These are phyloP conservation scores for Pteria penguin DNA, from an alignment of 2,888 invertebrate genomes.

Conservation along the genomic window DNA sequence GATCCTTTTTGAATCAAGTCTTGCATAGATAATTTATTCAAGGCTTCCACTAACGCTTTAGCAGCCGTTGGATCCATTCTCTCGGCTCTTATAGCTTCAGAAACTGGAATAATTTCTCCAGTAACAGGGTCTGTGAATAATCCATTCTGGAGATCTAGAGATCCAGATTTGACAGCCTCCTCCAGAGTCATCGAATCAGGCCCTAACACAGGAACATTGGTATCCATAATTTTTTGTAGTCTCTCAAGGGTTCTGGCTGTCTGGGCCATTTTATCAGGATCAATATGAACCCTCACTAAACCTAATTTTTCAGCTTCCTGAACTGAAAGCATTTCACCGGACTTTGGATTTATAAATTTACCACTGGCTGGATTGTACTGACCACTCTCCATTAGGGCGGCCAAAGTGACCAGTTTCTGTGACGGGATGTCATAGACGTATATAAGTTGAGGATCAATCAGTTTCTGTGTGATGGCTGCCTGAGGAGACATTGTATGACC, in stretches of 20 bases:
- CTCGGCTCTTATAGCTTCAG: constrained; percentile 69
- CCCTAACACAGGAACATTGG: constrained; percentile 83
- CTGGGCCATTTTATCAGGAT: constrained; percentile 65
- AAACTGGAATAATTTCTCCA: constrained; percentile 62
- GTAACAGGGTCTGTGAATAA: constrained; percentile 61
- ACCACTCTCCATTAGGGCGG: constrained; percentile 68
- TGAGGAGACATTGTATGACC: constrained; percentile 79
- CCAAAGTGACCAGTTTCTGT: constrained; percentile 66
- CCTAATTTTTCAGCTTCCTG: constrained; percentile 94
- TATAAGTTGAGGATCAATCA: constrained; percentile 70
- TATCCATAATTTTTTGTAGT: constrained; percentile 82
- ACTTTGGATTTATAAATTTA: constrained; percentile 82
- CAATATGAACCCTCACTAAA: constrained; percentile 85
- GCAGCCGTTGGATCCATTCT: constrained; percentile 67
- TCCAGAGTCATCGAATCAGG: constrained; percentile 86
- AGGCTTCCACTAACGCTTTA: constrained; percentile 67
- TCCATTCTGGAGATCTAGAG: constrained; percentile 67
- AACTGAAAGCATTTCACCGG: constrained; percentile 92
- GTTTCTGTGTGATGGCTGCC: constrained; percentile 69
- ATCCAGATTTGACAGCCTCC: constrained; percentile 73
- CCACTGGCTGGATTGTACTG: constrained; percentile 70
- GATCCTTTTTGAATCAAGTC: constrained; percentile 76
- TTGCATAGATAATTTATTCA: constrained; percentile 79
- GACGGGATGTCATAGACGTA: constrained; percentile 69
- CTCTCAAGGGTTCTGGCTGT: constrained; percentile 66